Conservation (phyloP, 2,113 vertebrate genomes). For the Channa argus region DNA sequence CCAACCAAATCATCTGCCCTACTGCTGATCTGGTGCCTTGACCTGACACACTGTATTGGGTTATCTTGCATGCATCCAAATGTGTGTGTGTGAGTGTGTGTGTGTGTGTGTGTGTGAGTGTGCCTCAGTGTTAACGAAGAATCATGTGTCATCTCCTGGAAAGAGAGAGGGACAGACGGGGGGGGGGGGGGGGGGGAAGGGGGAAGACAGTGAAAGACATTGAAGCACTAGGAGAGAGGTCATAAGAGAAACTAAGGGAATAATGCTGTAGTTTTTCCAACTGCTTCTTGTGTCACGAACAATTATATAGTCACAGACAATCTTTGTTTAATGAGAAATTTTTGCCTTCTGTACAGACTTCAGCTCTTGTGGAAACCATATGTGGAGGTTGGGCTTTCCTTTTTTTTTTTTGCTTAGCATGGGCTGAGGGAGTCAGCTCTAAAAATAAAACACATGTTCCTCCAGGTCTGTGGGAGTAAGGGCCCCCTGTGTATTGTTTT, state of each 20-base stretch:
- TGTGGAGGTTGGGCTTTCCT: slow-evolving; percentile 53
- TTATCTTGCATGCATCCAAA: slow-evolving; percentile 47
- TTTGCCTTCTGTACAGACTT: slow-evolving; percentile 47
- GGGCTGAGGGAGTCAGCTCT: slow-evolving; percentile 73
- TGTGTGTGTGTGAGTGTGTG: slow-evolving; percentile 47
- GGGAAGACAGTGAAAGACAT: slow-evolving; percentile 17
- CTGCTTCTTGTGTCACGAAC: background rate
- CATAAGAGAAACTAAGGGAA: background rate
- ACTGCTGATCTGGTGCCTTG: slow-evolving; percentile 63
- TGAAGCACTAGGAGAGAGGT: slow-evolving; percentile 6
- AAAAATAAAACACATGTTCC: slow-evolving; percentile 86
- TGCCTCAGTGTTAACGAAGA: slow-evolving; percentile 52
- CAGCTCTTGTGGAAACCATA: slow-evolving; percentile 61
- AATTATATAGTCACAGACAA: background rate
- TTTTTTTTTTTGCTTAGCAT: slow-evolving; percentile 57
- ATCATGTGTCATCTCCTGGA: slow-evolving; percentile 72
- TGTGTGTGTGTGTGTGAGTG: slow-evolving; percentile 45
- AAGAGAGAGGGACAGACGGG: slow-evolving; percentile 27
- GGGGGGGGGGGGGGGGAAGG: background rate
- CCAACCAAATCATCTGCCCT: slow-evolving; percentile 59
- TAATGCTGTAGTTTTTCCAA: background rate
- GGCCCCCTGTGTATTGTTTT: slow-evolving; percentile 80
- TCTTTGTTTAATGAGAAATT: slow-evolving; percentile 31
- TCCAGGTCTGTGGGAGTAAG: slow-evolving; percentile 77
- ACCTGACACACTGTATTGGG: slow-evolving; percentile 69